Conservation (phyloP, 2,113 vertebrate genomes). For the Irena cyanogastra region DNA sequence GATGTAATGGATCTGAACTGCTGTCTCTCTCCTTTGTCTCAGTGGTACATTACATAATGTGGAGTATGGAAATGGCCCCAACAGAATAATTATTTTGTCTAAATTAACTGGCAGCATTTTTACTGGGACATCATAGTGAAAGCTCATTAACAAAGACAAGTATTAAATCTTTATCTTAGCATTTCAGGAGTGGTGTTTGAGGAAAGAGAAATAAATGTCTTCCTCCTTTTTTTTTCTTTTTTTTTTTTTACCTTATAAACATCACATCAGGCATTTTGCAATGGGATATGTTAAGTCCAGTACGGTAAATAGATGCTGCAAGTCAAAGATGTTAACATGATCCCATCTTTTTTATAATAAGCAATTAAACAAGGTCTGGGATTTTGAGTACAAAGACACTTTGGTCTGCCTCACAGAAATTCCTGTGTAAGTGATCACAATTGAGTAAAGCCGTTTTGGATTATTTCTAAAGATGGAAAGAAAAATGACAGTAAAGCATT, state of each 20-base stretch:
- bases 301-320: neutral
- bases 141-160: neutral
- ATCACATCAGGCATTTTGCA: neutral
- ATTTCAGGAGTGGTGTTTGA: neutral
- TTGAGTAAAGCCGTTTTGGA: neutral
- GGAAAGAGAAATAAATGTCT: neutral
- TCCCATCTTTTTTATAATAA: neutral
- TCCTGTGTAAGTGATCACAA: neutral
- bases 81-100: neutral
- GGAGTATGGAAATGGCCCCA: neutral
- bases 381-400: slow-evolving; percentile 25
- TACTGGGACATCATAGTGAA: neutral
- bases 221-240: neutral
- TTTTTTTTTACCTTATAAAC: neutral
- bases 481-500: neutral
- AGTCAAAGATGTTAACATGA: neutral
- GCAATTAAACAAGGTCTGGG: slow-evolving; percentile 17
- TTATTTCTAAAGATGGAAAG: neutral
- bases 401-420: slow-evolving; percentile 1
- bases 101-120: neutral
- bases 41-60: neutral
- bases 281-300: neutral
- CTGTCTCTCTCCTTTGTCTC: neutral
- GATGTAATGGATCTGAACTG: neutral
- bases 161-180: neutral